Evolutionary conservation across 1,140 invertebrate species (phyloP).

Genomic region (Brachionus rotundiformis): DNA sequence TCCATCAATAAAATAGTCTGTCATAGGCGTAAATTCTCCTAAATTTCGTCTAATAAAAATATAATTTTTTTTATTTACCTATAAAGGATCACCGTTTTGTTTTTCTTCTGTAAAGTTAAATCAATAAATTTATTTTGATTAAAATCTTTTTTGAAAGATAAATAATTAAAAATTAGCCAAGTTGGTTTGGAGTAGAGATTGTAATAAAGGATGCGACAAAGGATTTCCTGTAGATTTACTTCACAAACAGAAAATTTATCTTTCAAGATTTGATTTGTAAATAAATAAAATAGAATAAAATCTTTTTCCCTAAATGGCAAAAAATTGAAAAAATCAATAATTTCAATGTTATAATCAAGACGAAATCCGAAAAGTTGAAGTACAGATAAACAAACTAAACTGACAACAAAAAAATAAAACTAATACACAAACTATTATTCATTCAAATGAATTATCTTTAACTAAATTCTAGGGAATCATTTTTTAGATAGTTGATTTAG

Average conservation of each 20-base stretch:
- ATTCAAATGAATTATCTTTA: not conserved
- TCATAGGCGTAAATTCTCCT: too few species aligned
- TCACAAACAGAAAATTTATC: conserved; percentile 9
- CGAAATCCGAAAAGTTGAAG: conserved; percentile 13
- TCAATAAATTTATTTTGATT: too few species aligned
- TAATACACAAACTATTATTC: not conserved
- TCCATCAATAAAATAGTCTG: too few species aligned
- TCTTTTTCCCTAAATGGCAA: not conserved
- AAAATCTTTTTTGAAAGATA: not conserved
- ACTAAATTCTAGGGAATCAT: not conserved
- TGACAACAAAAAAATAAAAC: not conserved
- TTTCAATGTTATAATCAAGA: conserved; percentile 16
- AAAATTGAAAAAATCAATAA: conserved; percentile 10
- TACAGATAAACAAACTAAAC: not conserved
- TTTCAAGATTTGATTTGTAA: conserved; percentile 1
- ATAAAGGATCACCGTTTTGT: too few species aligned
- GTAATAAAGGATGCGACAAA: not conserved
- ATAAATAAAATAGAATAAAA: not conserved
- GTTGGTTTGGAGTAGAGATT: not conserved
- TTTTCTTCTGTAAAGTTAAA: too few species aligned
- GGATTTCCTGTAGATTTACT: not conserved
- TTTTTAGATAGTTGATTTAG: not conserved
- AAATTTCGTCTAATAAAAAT: too few species aligned
- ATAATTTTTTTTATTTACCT: too few species aligned
- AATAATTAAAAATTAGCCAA: not conserved